These are phyloP conservation scores for Drepanosiphum platanoidis DNA, from an alignment of 2,888 invertebrate genomes.

Conservation along the genomic window DNA sequence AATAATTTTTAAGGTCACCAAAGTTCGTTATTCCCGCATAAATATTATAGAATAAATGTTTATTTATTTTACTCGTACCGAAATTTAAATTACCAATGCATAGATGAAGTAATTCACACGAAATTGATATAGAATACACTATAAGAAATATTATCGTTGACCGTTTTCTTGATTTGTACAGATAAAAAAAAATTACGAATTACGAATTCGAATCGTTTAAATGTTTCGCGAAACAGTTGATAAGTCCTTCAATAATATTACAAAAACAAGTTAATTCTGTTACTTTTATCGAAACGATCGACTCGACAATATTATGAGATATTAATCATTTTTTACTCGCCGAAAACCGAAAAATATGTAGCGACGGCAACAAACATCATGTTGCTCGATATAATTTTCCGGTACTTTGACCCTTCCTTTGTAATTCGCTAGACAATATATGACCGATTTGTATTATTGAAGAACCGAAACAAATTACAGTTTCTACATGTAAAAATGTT, in stretches of 20 bases:
- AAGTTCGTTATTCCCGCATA: neutral
- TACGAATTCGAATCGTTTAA: too few species aligned
- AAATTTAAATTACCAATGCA: neutral
- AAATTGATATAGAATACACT: neutral
- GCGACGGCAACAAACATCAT: neutral
- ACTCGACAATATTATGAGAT: neutral
- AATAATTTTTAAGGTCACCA: neutral
- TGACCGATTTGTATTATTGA: conserved; percentile 40
- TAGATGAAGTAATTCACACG: neutral
- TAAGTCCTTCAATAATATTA: neutral
- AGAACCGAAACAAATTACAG: conserved; percentile 45
- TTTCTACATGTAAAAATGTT: conserved; percentile 38
- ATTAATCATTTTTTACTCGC: neutral
- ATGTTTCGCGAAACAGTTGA: too few species aligned
- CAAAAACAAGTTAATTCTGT: neutral
- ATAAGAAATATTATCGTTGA: too few species aligned
- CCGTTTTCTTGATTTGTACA: too few species aligned
- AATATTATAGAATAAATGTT: neutral
- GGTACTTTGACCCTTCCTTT: conserved; percentile 54
- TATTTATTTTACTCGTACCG: neutral
- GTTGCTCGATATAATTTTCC: conserved; percentile 13
- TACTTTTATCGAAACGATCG: neutral
- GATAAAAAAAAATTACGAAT: too few species aligned
- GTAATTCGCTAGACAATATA: conserved; percentile 25
- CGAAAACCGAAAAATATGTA: neutral